A percentile compares a stretch with the other conserved stretches of the same genome.
Conservation (phyloP, 2,113 vertebrate species). For the Syngnathus floridae region DNA sequence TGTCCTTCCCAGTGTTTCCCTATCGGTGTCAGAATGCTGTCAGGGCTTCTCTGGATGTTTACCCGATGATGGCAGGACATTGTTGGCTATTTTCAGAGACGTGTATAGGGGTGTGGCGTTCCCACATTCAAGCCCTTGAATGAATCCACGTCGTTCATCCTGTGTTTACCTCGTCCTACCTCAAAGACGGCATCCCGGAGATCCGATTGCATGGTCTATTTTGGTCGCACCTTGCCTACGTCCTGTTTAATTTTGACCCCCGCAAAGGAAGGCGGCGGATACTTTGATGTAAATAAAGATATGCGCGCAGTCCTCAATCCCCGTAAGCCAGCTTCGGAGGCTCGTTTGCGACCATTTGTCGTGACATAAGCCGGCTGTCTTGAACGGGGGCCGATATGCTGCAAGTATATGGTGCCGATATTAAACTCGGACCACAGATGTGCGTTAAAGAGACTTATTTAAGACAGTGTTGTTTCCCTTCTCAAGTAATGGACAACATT, state of each 20-base stretch:
- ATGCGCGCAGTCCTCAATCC: constrained; percentile 46
- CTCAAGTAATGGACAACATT: too few species aligned
- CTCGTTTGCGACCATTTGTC: constrained; percentile 45
- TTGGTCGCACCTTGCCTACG: constrained; percentile 61
- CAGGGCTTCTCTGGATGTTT: constrained; percentile 64
- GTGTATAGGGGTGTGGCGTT: constrained; percentile 59
- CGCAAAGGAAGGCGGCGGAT: constrained; percentile 43
- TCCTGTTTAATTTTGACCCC: constrained; percentile 61
- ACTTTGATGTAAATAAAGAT: constrained; percentile 68
- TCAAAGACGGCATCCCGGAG: constrained; percentile 33
- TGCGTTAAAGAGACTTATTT: not conserved
- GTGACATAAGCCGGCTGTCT: constrained; percentile 50
- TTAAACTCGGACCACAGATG: constrained; percentile 25
- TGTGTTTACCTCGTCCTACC: constrained; percentile 60
- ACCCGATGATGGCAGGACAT: constrained; percentile 63
- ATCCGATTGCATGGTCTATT: constrained; percentile 63
- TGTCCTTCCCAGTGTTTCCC: constrained; percentile 60
- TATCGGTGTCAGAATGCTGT: constrained; percentile 53
- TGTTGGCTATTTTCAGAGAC: constrained; percentile 63
- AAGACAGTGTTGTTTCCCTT: too few species aligned
- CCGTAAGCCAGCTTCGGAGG: constrained; percentile 53
- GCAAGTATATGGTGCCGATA: constrained; percentile 22
- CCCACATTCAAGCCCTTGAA: constrained; percentile 56
- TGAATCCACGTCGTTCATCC: constrained; percentile 64
- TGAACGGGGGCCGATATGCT: constrained; percentile 28